Evolutionary conservation across 2,888 invertebrate species (phyloP), one percentile per base, ranked within the genome.

Genomic region (Sesia bembeciformis): DNA sequence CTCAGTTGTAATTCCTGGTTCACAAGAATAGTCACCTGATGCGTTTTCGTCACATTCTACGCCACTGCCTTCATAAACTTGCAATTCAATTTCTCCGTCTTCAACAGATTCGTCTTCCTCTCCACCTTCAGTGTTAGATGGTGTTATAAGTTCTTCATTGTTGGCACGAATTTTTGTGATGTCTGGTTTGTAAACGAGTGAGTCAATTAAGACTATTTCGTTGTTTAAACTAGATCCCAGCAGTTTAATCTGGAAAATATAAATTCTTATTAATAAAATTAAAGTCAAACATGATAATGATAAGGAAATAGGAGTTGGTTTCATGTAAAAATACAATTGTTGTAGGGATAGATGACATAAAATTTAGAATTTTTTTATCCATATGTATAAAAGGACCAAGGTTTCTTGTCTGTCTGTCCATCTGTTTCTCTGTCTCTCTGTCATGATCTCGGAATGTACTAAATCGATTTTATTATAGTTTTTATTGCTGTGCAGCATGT

Each of bases 191-290:
- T 63, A 67, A 39, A 53, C 52, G 49, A 68, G 57, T 7, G 68
- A 69, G 41, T 70, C 66, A 40, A 73, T 53, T 58, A 74, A 54
- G 52, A 76, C 59, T 39, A 64, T 57, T 56, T 72, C 68, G 52
- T 58, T 60, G 38, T 60, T 53, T 46, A 58, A 53, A 52, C 63
- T 66, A 49, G 59, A 58, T 56, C 72, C 72, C 53, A 60, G 55
- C 53, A 74, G 58, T 41, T 63, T 65, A 8, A 75, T 62, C 75
- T 75, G 65, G 54, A 72, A 69, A 52, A 59, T 55, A 55, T 54
- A 58, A 49, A 52, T 49, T 51, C 55, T 53, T 41, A 40, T 53
- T 54, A 49, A 41, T 8, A 50, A 42, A 39, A 52, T 3, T 23
- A 23, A 23, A 23, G 23, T 23, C 23, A 23, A 23, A 1, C 23